Conservation (phyloP, 1,140 invertebrate species). For the Dendroctonus valens region DNA sequence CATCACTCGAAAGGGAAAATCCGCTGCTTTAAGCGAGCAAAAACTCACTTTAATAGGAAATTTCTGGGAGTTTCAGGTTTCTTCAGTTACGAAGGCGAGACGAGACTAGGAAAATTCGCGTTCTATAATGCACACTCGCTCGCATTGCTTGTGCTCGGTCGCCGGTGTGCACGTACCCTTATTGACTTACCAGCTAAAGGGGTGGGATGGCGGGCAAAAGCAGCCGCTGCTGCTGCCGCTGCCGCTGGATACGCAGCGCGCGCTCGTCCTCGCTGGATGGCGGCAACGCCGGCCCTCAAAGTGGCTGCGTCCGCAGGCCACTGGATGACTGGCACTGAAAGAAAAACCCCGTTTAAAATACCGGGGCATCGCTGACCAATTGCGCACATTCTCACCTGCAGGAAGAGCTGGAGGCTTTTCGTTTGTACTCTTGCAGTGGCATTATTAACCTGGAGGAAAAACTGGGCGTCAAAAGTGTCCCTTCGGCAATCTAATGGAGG, state of each 20-base stretch:
- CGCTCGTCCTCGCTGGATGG: conserved; percentile 67
- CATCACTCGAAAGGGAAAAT: too few relatives aligned
- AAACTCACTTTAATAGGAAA: too few relatives aligned
- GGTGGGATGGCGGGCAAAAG: conserved; percentile 69
- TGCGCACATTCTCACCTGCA: conserved; percentile 66
- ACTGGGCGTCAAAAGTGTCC: conserved; percentile 24
- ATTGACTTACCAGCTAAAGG: conserved; percentile 64
- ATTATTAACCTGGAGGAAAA: conserved; percentile 84
- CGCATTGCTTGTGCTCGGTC: too few relatives aligned
- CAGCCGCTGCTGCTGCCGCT: conserved; percentile 69
- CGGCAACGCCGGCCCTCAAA: conserved; percentile 65
- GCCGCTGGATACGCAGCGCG: conserved; percentile 68
- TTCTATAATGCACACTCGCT: too few relatives aligned
- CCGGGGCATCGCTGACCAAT: neutral
- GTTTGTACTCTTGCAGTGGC: conserved; percentile 96
- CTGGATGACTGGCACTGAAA: conserved; percentile 74
- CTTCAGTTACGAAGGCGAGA: too few relatives aligned
- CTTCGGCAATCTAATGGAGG: conserved; percentile 35
- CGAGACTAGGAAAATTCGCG: too few relatives aligned
- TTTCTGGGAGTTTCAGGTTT: too few relatives aligned
- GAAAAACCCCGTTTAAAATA: neutral
- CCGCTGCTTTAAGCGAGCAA: too few relatives aligned
- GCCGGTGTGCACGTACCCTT: too few relatives aligned
- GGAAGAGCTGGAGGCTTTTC: conserved; percentile 92
- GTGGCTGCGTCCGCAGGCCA: conserved; percentile 73